These are phyloP conservation scores for Nomada fabriciana DNA, from an alignment of 2,888 invertebrate species.

Conservation along the genomic window DNA sequence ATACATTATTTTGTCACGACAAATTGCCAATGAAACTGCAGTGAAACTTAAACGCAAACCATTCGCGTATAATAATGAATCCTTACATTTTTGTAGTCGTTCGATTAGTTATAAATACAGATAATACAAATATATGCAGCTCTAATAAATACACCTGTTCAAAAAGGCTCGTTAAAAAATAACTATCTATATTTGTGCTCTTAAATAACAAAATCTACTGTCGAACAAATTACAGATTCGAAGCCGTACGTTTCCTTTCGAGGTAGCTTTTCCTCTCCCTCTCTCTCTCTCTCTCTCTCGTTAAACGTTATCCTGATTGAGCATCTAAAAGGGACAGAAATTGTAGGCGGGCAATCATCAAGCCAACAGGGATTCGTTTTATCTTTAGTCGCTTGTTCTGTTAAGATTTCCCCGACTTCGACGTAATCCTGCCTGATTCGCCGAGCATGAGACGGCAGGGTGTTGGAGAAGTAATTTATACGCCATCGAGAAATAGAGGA, in stretches of 20 bases:
- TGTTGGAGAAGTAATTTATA: conserved; percentile 48
- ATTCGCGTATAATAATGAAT: background rate
- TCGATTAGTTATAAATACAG: background rate
- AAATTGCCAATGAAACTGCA: background rate
- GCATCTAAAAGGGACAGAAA: conserved; percentile 53
- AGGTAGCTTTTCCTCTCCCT: conserved; percentile 63
- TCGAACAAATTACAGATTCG: conserved; percentile 24
- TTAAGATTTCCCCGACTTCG: background rate
- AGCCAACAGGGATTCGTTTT: conserved; percentile 19
- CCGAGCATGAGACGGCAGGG: conserved; percentile 41
- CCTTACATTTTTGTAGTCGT: background rate
- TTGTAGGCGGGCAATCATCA: conserved; percentile 34
- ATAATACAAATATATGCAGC: too few relatives aligned
- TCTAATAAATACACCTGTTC: too few relatives aligned
- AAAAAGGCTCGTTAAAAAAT: conserved; percentile 21
- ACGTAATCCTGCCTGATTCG: conserved; percentile 11
- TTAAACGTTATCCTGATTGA: conserved; percentile 55
- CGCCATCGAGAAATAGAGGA: conserved; percentile 42
- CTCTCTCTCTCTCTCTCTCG: conserved; percentile 5
- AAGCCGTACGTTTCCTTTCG: conserved; percentile 56
- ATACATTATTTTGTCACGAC: background rate
- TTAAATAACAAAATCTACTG: background rate
- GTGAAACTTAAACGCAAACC: background rate
- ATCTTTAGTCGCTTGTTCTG: conserved; percentile 13
- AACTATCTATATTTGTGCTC: background rate